Conservation (phyloP, 2,797 vertebrate genomes). For the Emydoidea blandingii region DNA sequence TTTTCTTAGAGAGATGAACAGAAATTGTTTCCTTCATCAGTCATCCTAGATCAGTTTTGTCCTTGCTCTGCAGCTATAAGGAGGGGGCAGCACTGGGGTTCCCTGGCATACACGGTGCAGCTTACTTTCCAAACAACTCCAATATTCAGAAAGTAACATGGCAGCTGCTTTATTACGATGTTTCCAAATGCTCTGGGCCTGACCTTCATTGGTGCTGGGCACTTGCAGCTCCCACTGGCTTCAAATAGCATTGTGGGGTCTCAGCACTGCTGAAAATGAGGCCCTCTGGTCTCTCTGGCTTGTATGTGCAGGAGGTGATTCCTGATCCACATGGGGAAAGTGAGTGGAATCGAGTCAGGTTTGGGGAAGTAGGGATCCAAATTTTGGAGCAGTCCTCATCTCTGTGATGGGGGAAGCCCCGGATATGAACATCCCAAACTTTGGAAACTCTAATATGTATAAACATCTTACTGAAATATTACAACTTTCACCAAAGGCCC, state of each 20-base stretch:
- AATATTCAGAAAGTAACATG: background rate
- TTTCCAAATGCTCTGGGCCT: background rate
- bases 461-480: no score
- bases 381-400: no score
- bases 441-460: no score
- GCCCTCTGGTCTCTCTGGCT: no score
- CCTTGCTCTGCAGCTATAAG: background rate
- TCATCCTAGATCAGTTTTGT: background rate
- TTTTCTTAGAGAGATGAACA: background rate
- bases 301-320: no score
- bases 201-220: background rate
- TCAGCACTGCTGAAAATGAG: no score
- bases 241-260: background rate
- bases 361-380: no score
- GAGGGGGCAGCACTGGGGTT: background rate
- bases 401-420: no score
- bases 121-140: background rate
- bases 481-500: no score
- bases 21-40: accelerated
- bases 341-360: no score
- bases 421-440: no score
- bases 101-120: background rate
- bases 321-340: no score
- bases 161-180: background rate
- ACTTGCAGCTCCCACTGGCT: background rate